These are phyloP conservation scores for Lordiphosa clarofinis DNA, from an alignment of 1,140 invertebrate species.

Conservation along the genomic window DNA sequence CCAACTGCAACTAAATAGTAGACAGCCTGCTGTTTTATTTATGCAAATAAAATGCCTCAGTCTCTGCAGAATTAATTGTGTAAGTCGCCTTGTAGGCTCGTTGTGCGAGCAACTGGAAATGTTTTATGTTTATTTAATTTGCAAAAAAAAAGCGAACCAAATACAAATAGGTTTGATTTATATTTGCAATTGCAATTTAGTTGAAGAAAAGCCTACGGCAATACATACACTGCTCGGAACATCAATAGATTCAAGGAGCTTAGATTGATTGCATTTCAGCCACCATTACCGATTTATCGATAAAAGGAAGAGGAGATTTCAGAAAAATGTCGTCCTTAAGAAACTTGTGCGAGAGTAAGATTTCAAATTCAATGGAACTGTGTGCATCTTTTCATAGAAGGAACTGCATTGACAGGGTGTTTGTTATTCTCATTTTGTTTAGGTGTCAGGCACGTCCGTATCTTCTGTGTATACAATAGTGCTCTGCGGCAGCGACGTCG, in stretches of 20 bases:
- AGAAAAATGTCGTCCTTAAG: no score
- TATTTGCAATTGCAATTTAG: constrained; percentile 37
- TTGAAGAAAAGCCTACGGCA: background rate
- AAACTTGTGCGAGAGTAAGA: no score
- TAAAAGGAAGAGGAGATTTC: no score
- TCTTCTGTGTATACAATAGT: no score
- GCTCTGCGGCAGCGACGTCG: no score
- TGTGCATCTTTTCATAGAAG: no score
- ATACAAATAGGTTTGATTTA: constrained; percentile 55
- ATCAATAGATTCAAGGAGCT: background rate
- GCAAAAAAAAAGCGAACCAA: constrained; percentile 26
- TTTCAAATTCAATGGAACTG: no score
- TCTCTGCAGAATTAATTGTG: constrained; percentile 43
- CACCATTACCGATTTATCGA: no score
- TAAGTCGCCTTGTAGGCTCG: background rate
- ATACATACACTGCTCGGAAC: constrained; percentile 9
- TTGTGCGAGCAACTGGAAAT: constrained; percentile 4
- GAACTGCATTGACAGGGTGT: no score
- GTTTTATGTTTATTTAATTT: constrained; percentile 63
- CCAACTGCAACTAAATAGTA: constrained; percentile 12
- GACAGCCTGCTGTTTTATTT: constrained; percentile 34
- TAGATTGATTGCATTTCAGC: no score
- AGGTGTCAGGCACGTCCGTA: no score
- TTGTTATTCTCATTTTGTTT: no score
- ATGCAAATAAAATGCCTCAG: constrained; percentile 37